phyloP scores from a whole-genome alignment of 1,140 invertebrate species.

The Rhyzopertha dominica region DNA sequence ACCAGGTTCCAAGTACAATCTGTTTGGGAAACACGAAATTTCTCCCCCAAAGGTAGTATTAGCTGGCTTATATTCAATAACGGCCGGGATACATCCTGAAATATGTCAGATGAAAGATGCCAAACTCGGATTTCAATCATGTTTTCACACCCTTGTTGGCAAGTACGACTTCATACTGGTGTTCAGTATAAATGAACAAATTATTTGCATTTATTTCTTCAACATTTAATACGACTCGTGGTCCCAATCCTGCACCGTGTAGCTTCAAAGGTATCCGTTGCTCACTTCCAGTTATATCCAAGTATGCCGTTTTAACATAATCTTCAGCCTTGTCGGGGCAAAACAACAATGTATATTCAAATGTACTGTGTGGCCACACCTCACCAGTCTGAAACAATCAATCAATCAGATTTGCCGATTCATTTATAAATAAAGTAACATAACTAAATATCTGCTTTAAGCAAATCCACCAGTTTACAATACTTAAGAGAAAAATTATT shows the following conservation, averaged over 20 bases:
- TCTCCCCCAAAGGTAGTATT: conserved; percentile 28
- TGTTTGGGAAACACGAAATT: conserved; percentile 25
- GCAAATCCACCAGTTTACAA: too few species aligned
- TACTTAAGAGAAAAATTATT: not conserved
- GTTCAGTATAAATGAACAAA: conserved; percentile 33
- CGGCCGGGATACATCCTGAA: conserved; percentile 37
- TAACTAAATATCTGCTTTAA: too few species aligned
- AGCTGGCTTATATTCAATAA: conserved; percentile 26
- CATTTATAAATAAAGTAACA: not conserved
- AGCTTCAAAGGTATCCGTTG: conserved; percentile 28
- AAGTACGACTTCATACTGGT: conserved; percentile 36
- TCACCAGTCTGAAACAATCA: conserved; percentile 31
- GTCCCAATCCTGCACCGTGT: conserved; percentile 31
- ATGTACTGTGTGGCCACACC: conserved; percentile 27
- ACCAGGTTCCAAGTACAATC: conserved; percentile 24
- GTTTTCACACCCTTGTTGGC: conserved; percentile 24
- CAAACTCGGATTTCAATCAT: not conserved
- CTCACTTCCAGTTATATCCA: conserved; percentile 30
- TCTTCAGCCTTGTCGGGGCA: conserved; percentile 18
- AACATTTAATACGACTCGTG: conserved; percentile 27
- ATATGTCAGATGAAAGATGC: conserved; percentile 1
- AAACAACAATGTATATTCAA: conserved; percentile 33
- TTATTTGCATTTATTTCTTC: conserved; percentile 27
- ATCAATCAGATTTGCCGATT: not conserved
- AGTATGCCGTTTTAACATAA: conserved; percentile 28